Evolutionary conservation across 2,888 invertebrate species (phyloP), one percentile per base, ranked within the genome.

Genomic region (Stenodera caucasica): DNA sequence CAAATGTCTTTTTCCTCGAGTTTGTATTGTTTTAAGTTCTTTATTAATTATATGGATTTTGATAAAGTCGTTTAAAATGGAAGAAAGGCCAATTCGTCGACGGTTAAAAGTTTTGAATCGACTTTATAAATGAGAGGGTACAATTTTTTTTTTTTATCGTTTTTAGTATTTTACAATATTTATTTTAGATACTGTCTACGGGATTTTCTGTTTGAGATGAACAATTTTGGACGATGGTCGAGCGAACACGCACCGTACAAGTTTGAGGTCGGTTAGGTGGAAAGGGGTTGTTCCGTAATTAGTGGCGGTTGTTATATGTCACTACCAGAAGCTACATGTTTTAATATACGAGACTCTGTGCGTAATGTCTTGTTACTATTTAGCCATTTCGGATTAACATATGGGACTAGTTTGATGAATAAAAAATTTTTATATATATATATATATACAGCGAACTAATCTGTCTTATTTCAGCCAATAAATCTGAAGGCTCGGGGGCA

Each of bases 301-400:
- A 72, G 72, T 68, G 67, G 68, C 65, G 67, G 71, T 68, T 70
- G 70, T 71, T 66, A 68, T 67, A 69, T 74, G 74, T 74, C 73
- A 71, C 67, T 67, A 70, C 70, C 74, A 74, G 74, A 71, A 72
- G 72, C 70, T 72, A 74, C 73, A 71, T 74, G 74, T 72, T 72
- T n/a, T n/a, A n/a, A 72, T 71, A 71, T 45, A 40, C 26, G 3
- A 4, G 68, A 63, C 66, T 64, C 62, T 61, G 35, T 63, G 57
- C 61, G 61, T 60, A 64, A 58, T 69, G 65, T 67, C 65, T 66
- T 67, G 67, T 67, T 23, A 23, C 4, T 60, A 60, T 21, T 37
- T 5, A 4, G 6, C 5, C 26, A 26, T 26, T 4, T 26, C 5
- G 26, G 5, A 26, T 4, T 26, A 26, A 26, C 5, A 26, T 26